Percentiles rank a stretch among this genome's conserved stretches.
Evolutionary conservation across 1,140 invertebrate genomes (phyloP).

Genomic region (Fopius arisanus): DNA sequence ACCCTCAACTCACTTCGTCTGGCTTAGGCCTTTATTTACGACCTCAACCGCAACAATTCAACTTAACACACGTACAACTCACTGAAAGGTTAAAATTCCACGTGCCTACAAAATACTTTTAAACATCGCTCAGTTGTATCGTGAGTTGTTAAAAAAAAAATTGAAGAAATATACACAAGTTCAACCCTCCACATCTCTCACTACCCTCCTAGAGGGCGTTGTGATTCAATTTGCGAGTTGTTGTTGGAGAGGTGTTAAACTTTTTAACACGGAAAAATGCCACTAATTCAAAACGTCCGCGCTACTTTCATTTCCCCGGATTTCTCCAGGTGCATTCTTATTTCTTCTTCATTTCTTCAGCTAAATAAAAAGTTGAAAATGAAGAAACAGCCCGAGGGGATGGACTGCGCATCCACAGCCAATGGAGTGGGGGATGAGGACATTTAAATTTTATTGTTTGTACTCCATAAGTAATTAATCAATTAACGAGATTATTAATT

Average conservation of each 20-base stretch:
- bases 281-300: slow-evolving; percentile 8
- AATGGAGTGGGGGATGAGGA: no score
- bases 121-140: no score
- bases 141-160: not conserved
- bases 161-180: not conserved
- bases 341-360: not conserved
- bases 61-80: not conserved
- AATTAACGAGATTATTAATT: no score
- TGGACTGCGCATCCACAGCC: no score
- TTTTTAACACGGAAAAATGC: slow-evolving; percentile 13
- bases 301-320: not conserved
- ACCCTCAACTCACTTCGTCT: slow-evolving; percentile 23
- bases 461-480: no score
- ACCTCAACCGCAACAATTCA: not conserved
- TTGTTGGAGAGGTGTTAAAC: not conserved
- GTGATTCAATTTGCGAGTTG: slow-evolving; percentile 10
- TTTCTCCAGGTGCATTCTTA: not conserved
- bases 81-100: not conserved
- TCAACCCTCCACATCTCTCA: not conserved
- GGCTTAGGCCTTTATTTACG: not conserved
- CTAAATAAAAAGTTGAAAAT: slow-evolving; percentile 11
- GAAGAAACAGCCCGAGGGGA: not conserved
- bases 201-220: no score
- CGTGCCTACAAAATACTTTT: no score
- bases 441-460: no score